These are phyloP conservation scores for Symphodus melops DNA, from an alignment of 2,113 vertebrate genomes.

Conservation along the genomic window DNA sequence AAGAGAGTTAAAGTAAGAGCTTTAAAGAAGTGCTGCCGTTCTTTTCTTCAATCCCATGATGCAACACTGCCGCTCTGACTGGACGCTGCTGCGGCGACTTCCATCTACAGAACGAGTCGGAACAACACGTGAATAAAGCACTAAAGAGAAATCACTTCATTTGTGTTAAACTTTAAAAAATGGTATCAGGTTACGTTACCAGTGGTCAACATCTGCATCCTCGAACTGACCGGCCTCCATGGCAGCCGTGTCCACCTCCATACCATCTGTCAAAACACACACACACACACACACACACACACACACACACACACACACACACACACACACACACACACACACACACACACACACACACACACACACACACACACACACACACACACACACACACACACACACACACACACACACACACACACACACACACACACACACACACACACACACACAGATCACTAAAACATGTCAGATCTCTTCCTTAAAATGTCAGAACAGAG, in stretches of 20 bases:
- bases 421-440: too few relatives aligned
- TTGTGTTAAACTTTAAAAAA: too few relatives aligned
- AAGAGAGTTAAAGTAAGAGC: constrained; percentile 4
- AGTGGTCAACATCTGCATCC: constrained; percentile 96
- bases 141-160: too few relatives aligned
- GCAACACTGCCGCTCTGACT: constrained; percentile 50
- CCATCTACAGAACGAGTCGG: constrained; percentile 52
- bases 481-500: too few relatives aligned
- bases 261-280: constrained; percentile 85
- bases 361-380: too few relatives aligned
- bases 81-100: constrained; percentile 3
- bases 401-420: too few relatives aligned
- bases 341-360: too few relatives aligned
- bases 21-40: constrained; percentile 29
- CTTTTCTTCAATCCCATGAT: constrained; percentile 43
- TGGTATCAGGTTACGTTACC: constrained; percentile 69
- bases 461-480: background rate
- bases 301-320: too few relatives aligned
- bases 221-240: constrained; percentile 94
- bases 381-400: too few relatives aligned
- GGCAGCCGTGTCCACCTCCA: constrained; percentile 92
- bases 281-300: too few relatives aligned
- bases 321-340: too few relatives aligned
- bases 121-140: background rate
- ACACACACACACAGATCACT: background rate